A percentile compares a stretch with the other conserved stretches of the same genome.
Conservation (phyloP, 2,888 invertebrate genomes). For the Dryobota labecula region DNA sequence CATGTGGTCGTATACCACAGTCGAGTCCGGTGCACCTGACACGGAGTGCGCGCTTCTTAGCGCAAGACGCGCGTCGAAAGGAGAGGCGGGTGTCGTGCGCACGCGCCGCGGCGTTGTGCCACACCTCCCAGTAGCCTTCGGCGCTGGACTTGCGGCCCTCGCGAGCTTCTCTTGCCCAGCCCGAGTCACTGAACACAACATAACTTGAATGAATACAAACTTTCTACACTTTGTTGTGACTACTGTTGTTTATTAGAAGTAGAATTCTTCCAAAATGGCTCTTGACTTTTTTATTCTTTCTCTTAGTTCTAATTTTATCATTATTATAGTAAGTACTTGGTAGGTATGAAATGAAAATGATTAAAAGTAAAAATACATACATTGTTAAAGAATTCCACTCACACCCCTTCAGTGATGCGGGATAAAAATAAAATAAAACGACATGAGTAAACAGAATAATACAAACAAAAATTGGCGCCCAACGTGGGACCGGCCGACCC, state of each 20-base stretch:
- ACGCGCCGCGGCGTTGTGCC: conserved; percentile 88
- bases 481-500: conserved; percentile 13
- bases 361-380: not conserved
- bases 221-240: not conserved
- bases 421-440: not conserved
- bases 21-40: conserved; percentile 93
- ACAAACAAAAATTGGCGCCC: conserved; percentile 31
- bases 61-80: conserved; percentile 92
- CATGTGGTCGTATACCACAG: conserved; percentile 93
- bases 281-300: not conserved
- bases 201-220: not conserved
- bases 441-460: not conserved
- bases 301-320: not conserved
- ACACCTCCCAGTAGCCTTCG: conserved; percentile 91
- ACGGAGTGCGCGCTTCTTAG: conserved; percentile 91
- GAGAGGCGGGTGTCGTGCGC: conserved; percentile 91
- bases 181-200: conserved; percentile 77
- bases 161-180: conserved; percentile 84
- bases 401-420: not conserved
- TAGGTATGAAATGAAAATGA: not conserved
- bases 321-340: not conserved
- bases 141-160: conserved; percentile 81
- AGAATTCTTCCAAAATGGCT: not conserved
- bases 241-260: not conserved
- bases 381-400: not conserved